Percentiles rank a stretch among this genome's conserved stretches.
Evolutionary conservation across 2,888 invertebrate species (phyloP).

Genomic region (Ctena decussata): DNA sequence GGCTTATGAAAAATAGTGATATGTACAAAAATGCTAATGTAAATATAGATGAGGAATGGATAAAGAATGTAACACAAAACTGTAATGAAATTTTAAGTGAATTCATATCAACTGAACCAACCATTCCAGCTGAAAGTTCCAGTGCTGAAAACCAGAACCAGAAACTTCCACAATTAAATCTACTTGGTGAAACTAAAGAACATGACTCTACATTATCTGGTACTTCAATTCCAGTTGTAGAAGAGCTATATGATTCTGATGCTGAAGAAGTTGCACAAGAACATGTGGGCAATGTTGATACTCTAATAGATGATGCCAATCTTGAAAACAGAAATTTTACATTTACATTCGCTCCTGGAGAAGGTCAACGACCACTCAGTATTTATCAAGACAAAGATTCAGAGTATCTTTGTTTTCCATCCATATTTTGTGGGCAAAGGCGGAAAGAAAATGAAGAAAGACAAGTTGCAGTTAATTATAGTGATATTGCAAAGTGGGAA

Average conservation of each 20-base stretch:
- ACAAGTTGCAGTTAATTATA: conserved; percentile 18
- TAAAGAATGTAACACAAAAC: too few species aligned
- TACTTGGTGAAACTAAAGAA: too few species aligned
- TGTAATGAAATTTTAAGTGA: too few species aligned
- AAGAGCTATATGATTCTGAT: conserved; percentile 49
- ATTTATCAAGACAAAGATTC: conserved; percentile 57
- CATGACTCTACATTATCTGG: too few species aligned
- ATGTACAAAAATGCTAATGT: too few species aligned
- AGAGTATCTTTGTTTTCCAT: conserved; percentile 53
- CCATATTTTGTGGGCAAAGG: conserved; percentile 62
- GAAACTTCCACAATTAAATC: too few species aligned
- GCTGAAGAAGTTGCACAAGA: conserved; percentile 20
- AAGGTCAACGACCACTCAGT: conserved; percentile 61
- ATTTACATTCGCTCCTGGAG: conserved; percentile 59
- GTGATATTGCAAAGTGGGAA: conserved; percentile 38
- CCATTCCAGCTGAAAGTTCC: too few species aligned
- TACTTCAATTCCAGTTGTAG: too few species aligned
- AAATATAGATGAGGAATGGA: too few species aligned
- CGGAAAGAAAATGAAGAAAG: conserved; percentile 36
- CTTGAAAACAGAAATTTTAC: conserved; percentile 32
- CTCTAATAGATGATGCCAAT: conserved; percentile 52
- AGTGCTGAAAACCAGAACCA: too few species aligned
- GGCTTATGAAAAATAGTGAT: too few species aligned
- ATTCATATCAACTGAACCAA: too few species aligned
- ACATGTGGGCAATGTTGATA: conserved; percentile 46